Percentiles rank a stretch among this genome's conserved stretches.
Conservation (phyloP, 2,797 vertebrate genomes). For the Manis crassicaudata region DNA sequence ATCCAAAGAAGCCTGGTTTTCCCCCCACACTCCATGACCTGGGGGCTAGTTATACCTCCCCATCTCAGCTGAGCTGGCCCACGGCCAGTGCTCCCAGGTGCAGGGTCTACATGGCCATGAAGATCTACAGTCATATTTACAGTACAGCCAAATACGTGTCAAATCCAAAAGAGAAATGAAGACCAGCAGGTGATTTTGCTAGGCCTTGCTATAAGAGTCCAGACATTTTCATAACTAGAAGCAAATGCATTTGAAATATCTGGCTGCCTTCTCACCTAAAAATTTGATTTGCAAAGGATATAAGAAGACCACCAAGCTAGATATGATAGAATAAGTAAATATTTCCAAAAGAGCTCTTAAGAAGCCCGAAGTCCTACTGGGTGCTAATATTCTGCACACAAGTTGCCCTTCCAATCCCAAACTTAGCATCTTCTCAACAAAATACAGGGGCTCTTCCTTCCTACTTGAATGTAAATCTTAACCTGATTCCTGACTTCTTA, state of each 20-base stretch:
- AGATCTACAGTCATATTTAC: background rate
- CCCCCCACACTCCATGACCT: background rate
- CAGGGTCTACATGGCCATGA: too few species aligned
- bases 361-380: background rate
- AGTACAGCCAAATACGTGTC: background rate
- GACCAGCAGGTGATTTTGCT: background rate
- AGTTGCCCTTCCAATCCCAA: background rate
- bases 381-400: background rate
- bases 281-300: background rate
- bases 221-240: background rate
- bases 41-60: background rate
- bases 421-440: background rate
- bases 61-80: background rate
- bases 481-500: background rate
- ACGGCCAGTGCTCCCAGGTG: background rate
- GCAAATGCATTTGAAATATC: background rate
- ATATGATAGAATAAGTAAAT: background rate
- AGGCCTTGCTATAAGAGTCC: background rate
- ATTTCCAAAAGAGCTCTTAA: background rate
- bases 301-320: background rate
- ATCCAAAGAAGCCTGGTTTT: background rate
- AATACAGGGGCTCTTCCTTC: background rate
- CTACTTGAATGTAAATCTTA: background rate
- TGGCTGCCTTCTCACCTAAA: background rate
- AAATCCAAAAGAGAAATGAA: conserved; percentile 17